Evolutionary conservation across 2,888 invertebrate genomes (phyloP).

Genomic region (Tetramorium bicarinatum): DNA sequence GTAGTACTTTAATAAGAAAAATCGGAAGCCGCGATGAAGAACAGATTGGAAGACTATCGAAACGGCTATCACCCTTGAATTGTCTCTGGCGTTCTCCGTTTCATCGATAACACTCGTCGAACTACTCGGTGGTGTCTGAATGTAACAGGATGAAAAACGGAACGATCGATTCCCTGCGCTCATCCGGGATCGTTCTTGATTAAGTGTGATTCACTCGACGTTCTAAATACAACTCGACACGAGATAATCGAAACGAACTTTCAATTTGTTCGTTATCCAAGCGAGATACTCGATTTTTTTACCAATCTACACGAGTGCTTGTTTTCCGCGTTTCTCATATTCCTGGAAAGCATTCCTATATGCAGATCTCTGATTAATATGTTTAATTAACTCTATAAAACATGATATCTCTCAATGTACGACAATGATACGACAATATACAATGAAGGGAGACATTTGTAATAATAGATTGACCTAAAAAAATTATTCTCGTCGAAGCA

Average conservation of each 20-base stretch:
- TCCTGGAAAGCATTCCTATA: background rate
- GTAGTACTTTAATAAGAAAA: conserved; percentile 18
- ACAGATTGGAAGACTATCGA: conserved; percentile 42
- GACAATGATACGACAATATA: background rate
- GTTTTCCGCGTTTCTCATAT: conserved; percentile 20
- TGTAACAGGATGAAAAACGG: conserved; percentile 58
- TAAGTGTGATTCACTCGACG: conserved; percentile 49
- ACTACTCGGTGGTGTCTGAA: conserved; percentile 44
- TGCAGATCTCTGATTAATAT: background rate
- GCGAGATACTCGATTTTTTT: conserved; percentile 45
- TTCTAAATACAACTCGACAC: conserved; percentile 45
- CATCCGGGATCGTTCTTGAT: conserved; percentile 61
- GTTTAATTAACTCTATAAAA: background rate
- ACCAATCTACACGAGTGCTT: conserved; percentile 32
- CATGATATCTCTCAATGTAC: background rate
- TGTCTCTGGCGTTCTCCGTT: conserved; percentile 32
- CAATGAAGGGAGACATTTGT: background rate
- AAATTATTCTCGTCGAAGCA: conserved; percentile 26
- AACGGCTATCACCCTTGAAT: conserved; percentile 35
- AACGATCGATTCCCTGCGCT: conserved; percentile 59
- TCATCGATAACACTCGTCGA: conserved; percentile 40
- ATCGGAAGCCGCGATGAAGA: conserved; percentile 7
- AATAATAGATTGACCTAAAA: background rate
- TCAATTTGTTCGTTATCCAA: conserved; percentile 40
- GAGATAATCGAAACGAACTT: conserved; percentile 42